phyloP scores from a whole-genome alignment of 2,113 vertebrate species.

The Passer montanus region DNA sequence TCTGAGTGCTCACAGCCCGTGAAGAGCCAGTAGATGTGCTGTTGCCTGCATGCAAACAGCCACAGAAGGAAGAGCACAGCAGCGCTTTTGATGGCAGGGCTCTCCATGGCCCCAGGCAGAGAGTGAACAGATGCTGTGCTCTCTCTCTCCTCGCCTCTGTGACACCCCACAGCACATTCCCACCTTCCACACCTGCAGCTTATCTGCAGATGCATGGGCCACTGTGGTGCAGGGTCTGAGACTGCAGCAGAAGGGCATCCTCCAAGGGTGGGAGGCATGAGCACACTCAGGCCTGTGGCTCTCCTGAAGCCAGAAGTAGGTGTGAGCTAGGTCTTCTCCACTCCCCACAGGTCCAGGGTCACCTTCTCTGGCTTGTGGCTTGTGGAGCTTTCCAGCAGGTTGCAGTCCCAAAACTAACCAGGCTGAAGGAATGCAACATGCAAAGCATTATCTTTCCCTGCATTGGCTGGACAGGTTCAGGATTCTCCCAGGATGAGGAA shows the following conservation, averaged over 20 bases:
- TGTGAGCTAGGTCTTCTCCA: not conserved
- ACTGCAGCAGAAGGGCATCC: conserved; percentile 12
- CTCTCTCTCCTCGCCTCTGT: not conserved
- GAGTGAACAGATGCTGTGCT: not conserved
- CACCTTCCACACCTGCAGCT: not conserved
- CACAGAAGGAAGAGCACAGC: not conserved
- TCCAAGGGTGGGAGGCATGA: not conserved
- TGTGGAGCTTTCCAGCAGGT: conserved; percentile 48
- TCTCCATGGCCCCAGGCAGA: not conserved
- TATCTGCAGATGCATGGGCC: conserved; percentile 15
- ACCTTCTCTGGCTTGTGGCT: conserved; percentile 46
- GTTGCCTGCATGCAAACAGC: not conserved
- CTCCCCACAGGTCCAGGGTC: conserved; percentile 15
- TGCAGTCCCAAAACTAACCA: not conserved
- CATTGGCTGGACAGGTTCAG: not conserved
- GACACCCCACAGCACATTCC: not conserved
- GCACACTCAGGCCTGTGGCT: not conserved
- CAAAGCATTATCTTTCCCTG: not conserved
- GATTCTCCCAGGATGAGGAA: not conserved
- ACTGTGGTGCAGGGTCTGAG: not conserved
- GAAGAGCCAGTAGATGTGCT: not conserved
- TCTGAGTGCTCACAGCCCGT: not conserved
- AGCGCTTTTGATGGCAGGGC: not conserved
- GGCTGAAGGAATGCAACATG: conserved; percentile 42
- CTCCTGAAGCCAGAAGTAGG: not conserved